phyloP scores from a whole-genome alignment of 2,888 invertebrate species.

The Sphaeridia pumilis region DNA sequence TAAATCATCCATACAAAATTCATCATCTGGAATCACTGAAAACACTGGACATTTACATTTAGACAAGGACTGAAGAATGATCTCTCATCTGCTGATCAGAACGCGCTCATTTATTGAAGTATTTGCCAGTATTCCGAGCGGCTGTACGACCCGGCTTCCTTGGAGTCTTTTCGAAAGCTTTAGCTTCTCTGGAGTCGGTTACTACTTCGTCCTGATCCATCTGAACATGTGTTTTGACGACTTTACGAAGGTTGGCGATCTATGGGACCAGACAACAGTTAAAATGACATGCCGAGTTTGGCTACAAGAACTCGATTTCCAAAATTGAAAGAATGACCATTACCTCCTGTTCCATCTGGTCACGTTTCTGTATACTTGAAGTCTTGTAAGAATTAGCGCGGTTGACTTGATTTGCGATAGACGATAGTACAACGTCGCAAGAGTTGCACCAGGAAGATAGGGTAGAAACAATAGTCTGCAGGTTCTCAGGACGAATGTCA shows the following conservation, averaged over 20 bases:
- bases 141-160: conserved; percentile 48
- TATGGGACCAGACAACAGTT: conserved; percentile 40
- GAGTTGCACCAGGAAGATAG: conserved; percentile 79
- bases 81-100: too few species aligned
- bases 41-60: too few species aligned
- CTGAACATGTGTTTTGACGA: conserved; percentile 59
- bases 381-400: conserved; percentile 78
- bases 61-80: too few species aligned
- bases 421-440: conserved; percentile 76
- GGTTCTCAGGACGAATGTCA: conserved; percentile 75
- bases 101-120: conserved; percentile 30
- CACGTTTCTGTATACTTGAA: conserved; percentile 62
- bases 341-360: conserved; percentile 76
- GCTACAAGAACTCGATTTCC: neutral
- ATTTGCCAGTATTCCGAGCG: conserved; percentile 25
- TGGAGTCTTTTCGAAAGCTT: conserved; percentile 41
- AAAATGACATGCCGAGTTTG: neutral
- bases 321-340: conserved; percentile 17
- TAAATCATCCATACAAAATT: too few species aligned
- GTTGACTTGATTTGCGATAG: conserved; percentile 79
- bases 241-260: conserved; percentile 79
- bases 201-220: conserved; percentile 64
- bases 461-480: conserved; percentile 66
- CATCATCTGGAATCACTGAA: too few species aligned
- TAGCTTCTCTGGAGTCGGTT: conserved; percentile 56